phyloP scores from a whole-genome alignment of 2,797 vertebrate genomes.

The Typhlichthys subterraneus region DNA sequence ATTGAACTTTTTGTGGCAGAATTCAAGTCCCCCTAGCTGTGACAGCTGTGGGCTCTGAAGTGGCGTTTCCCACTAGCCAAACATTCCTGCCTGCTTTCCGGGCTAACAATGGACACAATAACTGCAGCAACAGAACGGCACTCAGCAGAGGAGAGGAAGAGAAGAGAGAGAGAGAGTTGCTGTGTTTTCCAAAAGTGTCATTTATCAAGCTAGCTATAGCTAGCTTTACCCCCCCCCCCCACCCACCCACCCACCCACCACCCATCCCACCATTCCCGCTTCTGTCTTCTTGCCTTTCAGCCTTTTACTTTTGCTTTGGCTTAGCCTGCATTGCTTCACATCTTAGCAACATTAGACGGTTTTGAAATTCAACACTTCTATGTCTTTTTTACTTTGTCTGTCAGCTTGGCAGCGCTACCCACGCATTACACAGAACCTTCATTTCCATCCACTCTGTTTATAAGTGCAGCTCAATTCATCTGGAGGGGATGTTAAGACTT shows the following conservation, averaged over 20 bases:
- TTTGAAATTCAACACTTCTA: slow-evolving; percentile 65
- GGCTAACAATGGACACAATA: slow-evolving; percentile 76
- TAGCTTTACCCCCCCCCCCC: not conserved
- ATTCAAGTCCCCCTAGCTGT: slow-evolving; percentile 81
- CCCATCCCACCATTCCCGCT: not conserved
- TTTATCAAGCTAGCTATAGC: slow-evolving; percentile 58
- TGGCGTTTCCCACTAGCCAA: slow-evolving; percentile 85
- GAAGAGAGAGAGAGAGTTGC: slow-evolving; percentile 59
- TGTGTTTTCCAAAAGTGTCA: slow-evolving; percentile 70
- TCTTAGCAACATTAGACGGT: slow-evolving; percentile 66
- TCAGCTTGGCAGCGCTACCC: slow-evolving; percentile 57
- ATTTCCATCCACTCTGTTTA: slow-evolving; percentile 67
- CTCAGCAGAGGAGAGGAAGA: slow-evolving; percentile 63
- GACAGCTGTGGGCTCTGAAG: slow-evolving; percentile 86
- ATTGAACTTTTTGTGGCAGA: slow-evolving; percentile 83
- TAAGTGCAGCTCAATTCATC: slow-evolving; percentile 68
- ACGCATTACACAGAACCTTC: slow-evolving; percentile 64
- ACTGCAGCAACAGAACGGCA: slow-evolving; percentile 64
- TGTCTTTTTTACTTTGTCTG: slow-evolving; percentile 45
- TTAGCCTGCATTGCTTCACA: slow-evolving; percentile 46
- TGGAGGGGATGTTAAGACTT: slow-evolving; percentile 65
- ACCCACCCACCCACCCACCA: too few species aligned
- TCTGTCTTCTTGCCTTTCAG: slow-evolving; percentile 9
- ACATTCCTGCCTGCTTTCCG: slow-evolving; percentile 81
- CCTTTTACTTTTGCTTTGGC: slow-evolving; percentile 13